Evolutionary conservation across 23 tunicate genomes (phyloP), one percentile per base, ranked within the genome.

Genomic region (Halocynthia aurantium): DNA sequence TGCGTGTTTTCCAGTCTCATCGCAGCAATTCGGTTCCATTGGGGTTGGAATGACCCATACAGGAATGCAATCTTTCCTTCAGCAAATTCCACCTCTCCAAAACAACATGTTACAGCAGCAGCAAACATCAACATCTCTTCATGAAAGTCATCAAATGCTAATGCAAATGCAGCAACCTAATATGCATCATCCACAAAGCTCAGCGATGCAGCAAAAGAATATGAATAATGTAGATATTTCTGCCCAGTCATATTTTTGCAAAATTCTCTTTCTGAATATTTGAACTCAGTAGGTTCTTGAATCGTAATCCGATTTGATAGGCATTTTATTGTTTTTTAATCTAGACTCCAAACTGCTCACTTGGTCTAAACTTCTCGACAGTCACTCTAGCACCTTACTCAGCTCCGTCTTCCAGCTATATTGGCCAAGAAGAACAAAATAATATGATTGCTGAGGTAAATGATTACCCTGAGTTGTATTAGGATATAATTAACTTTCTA

Each of bases 41-140:
- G 56, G 56, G 8, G 22, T 74, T 6, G 63, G 56, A 20, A 64
- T 53, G 6, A 21, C 18, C 10, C 22, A 49, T 12, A 74, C 13
- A 7, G 10, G 62, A 13, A 53, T 54, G 8, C 19, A 6, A 11
- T 51, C 75, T 8, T 7, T 70, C 11, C 56, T 74, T 22, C 78
- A 74, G 21, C 62, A 74, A 53, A 52, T 74, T 22, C 78, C 78
- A 74, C 49, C 75, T 9, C 55, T 51, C 20, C 75, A 70, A 15
- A 74, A 53, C 57, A 74, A 53, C 63, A 74, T 21, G 7, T 53
- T 54, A 64, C 78, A 74, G 15, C 78, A 53, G 22, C 50, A 51
- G 78, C 78, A 74, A 54, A 74, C 31, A 53, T 74, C 56, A 62
- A 74, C 63, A 74, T 74, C 13, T 54, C 55, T 19, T 65, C 78